phyloP scores from a whole-genome alignment of 2,113 vertebrate species.

The Nibea coibor region DNA sequence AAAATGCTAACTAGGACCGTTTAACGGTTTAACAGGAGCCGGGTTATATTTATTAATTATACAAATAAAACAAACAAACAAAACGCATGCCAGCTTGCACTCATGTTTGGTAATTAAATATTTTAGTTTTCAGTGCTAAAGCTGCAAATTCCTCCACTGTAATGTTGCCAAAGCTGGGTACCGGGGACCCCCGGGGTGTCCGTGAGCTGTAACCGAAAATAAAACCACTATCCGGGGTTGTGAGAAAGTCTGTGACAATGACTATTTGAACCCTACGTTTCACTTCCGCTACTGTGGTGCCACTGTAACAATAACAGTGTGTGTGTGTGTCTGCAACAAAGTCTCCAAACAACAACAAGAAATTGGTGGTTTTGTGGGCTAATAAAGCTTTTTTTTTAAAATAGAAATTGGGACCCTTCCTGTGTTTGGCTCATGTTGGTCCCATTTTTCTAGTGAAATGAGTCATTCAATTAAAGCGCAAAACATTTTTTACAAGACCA shows the following conservation, averaged over 20 bases:
- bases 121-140: conserved; percentile 1
- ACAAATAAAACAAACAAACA: not conserved
- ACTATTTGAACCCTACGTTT: conserved; percentile 6
- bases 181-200: conserved; percentile 5
- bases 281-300: not conserved
- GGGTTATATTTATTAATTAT: not conserved
- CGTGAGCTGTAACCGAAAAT: conserved; percentile 5
- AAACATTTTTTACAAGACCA: conserved; percentile 27
- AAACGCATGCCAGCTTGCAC: not conserved
- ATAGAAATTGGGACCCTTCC: not conserved
- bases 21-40: conserved; percentile 1
- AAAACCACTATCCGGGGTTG: not conserved
- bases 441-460: conserved; percentile 31
- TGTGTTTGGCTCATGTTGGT: conserved; percentile 28
- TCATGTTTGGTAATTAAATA: not conserved
- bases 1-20: not conserved
- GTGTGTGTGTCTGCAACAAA: not conserved
- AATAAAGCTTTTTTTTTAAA: not conserved
- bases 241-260: not conserved
- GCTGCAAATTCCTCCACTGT: conserved; percentile 50
- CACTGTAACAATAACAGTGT: not conserved
- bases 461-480: conserved; percentile 50
- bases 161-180: conserved; percentile 19
- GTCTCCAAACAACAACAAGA: not conserved
- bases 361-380: conserved; percentile 26